Evolutionary conservation across 1,140 invertebrate genomes (phyloP).

Genomic region (Acromyrmex echinatior): DNA sequence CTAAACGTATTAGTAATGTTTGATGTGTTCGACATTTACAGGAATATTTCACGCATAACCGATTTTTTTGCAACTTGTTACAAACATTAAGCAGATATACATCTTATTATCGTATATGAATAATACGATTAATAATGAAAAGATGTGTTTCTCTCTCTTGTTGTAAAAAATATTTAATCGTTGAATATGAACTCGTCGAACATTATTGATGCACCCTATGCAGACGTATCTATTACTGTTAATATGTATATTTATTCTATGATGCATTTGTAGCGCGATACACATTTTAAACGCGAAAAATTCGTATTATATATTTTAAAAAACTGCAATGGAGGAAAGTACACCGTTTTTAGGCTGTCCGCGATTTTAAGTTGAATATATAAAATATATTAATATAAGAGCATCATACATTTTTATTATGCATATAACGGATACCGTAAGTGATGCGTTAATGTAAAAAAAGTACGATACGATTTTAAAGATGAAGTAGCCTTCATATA

Average conservation of each 20-base stretch:
- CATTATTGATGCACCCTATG: conserved; percentile 3
- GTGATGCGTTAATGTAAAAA: conserved; percentile 36
- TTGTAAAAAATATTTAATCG: not conserved
- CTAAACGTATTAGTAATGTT: conserved; percentile 2
- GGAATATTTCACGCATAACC: not conserved
- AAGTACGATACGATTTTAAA: conserved; percentile 31
- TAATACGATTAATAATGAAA: not conserved
- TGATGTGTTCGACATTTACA: not conserved
- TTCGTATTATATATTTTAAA: conserved; percentile 61
- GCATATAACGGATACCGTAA: conserved; percentile 30
- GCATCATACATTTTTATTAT: conserved; percentile 58
- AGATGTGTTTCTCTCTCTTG: not conserved
- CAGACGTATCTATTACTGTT: conserved; percentile 67
- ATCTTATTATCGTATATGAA: not conserved
- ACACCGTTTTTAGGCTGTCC: not conserved
- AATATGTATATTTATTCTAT: conserved; percentile 75
- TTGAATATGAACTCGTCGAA: not conserved
- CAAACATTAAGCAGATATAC: not conserved
- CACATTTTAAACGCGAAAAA: conserved; percentile 62
- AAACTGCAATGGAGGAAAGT: conserved; percentile 27
- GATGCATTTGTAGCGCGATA: conserved; percentile 72
- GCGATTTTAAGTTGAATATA: conserved; percentile 33
- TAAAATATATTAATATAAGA: conserved; percentile 31
- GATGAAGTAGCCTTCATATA: conserved; percentile 46
- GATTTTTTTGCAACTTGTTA: not conserved